Conservation (phyloP, 30 jellyfish, hydroid and myxozoan species). For the Aurelia coerulea region DNA sequence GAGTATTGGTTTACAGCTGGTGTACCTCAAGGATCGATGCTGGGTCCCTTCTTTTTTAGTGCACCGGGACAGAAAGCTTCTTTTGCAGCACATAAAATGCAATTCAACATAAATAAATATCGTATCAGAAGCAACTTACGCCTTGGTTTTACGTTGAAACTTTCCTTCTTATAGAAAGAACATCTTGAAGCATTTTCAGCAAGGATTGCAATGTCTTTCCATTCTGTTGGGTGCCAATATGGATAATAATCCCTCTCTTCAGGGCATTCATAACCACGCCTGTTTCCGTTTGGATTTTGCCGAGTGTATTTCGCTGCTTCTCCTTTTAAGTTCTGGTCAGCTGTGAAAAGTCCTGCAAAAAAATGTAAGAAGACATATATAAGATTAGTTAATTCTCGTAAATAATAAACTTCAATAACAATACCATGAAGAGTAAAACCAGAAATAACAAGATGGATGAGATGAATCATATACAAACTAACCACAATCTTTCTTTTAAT, state of each 20-base stretch:
- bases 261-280: conserved; percentile 82
- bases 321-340: conserved; percentile 68
- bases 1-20: too few relatives aligned
- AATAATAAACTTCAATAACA: not conserved
- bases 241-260: conserved; percentile 82
- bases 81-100: too few relatives aligned
- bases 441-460: too few relatives aligned
- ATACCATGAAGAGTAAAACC: not conserved
- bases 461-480: too few relatives aligned
- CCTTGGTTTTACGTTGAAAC: conserved; percentile 84
- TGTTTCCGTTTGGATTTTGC: conserved; percentile 70
- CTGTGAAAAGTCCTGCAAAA: conserved; percentile 89
- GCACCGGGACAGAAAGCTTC: too few relatives aligned
- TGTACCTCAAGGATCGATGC: too few relatives aligned
- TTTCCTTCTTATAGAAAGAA: conserved; percentile 68
- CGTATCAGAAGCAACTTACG: conserved; percentile 29
- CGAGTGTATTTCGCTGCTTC: conserved; percentile 62
- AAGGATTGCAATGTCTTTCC: conserved; percentile 86
- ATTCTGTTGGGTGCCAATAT: conserved; percentile 76
- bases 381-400: too few relatives aligned
- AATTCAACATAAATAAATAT: too few relatives aligned
- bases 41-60: too few relatives aligned
- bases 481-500: too few relatives aligned
- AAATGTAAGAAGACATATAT: too few relatives aligned
- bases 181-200: conserved; percentile 87